Conservation (phyloP, 2,888 invertebrate genomes). For the Oscheius sp. region DNA sequence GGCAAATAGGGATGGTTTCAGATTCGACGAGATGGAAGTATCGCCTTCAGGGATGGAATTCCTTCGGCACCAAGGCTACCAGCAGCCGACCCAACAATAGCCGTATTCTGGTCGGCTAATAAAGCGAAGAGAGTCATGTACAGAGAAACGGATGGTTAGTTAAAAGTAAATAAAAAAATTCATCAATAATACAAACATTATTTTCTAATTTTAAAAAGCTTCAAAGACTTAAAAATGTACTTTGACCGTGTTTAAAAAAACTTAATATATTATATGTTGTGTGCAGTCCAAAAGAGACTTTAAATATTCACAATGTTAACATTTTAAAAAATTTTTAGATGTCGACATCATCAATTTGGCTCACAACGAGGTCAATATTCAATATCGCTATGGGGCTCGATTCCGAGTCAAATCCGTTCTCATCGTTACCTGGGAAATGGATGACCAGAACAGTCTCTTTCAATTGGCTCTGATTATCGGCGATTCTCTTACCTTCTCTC, state of each 20-base stretch:
- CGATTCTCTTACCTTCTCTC: constrained; percentile 67
- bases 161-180: background rate
- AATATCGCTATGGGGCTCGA: constrained; percentile 66
- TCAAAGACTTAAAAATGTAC: no score
- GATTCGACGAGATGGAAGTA: constrained; percentile 66
- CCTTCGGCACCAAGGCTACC: constrained; percentile 42
- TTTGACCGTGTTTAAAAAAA: no score
- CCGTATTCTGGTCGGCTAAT: constrained; percentile 64
- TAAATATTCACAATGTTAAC: no score
- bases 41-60: constrained; percentile 43
- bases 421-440: constrained; percentile 68
- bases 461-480: constrained; percentile 69
- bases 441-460: constrained; percentile 51
- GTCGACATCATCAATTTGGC: constrained; percentile 61
- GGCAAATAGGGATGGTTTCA: constrained; percentile 29
- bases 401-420: constrained; percentile 66
- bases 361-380: constrained; percentile 70
- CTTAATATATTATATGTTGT: background rate
- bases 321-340: constrained; percentile 57
- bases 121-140: constrained; percentile 62
- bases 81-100: constrained; percentile 59
- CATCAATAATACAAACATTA: no score
- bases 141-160: constrained; percentile 65
- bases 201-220: no score
- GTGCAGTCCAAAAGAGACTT: no score